These are phyloP conservation scores for Laterallus jamaicensis DNA, from an alignment of 2,113 vertebrate genomes.

Conservation along the genomic window DNA sequence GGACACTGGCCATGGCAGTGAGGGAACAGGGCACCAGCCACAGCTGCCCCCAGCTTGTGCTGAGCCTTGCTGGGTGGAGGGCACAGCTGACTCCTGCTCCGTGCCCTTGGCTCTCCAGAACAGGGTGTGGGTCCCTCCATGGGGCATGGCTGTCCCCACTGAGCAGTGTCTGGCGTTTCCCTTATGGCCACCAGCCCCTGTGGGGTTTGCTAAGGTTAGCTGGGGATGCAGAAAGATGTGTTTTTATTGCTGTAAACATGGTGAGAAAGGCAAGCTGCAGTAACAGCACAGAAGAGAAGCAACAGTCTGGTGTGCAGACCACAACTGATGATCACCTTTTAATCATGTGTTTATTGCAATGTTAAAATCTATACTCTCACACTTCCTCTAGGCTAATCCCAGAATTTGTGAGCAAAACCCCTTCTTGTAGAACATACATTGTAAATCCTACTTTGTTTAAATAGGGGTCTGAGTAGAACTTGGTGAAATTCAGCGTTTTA, in stretches of 20 bases:
- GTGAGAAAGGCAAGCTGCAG: not conserved
- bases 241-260: not conserved
- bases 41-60: not conserved
- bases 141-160: not conserved
- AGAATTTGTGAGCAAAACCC: slow-evolving; percentile 15
- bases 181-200: accelerated
- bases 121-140: accelerated
- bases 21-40: too few species aligned
- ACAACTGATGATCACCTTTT: not conserved
- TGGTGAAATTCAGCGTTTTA: slow-evolving; percentile 31
- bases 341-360: slow-evolving; percentile 36
- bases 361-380: slow-evolving; percentile 13
- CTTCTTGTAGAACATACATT: not conserved
- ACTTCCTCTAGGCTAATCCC: slow-evolving; percentile 45
- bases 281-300: not conserved
- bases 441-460: slow-evolving; percentile 31
- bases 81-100: not conserved
- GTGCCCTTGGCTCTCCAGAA: not conserved
- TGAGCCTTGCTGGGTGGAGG: not conserved
- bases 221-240: not conserved
- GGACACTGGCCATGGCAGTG: too few species aligned
- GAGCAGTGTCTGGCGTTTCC: accelerated
- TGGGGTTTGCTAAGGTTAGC: accelerated
- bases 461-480: not conserved
- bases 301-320: slow-evolving; percentile 16